These are phyloP conservation scores for Odocoileus hemionus DNA, from an alignment of 2,113 vertebrate genomes.

Conservation along the genomic window DNA sequence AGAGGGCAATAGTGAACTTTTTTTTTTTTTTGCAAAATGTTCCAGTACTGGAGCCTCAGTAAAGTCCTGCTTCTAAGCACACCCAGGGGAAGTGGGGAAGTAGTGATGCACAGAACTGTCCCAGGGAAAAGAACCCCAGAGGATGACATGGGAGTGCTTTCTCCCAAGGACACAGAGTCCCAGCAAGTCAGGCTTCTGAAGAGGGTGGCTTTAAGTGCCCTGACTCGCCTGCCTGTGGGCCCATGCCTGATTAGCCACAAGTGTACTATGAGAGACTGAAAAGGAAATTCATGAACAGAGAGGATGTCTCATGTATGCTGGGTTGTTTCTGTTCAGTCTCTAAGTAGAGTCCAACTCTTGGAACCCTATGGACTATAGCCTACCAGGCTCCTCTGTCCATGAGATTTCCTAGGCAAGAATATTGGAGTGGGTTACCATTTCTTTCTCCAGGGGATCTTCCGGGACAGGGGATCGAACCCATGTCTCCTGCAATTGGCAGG, in stretches of 20 bases:
- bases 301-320: background rate
- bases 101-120: background rate
- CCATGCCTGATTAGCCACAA: background rate
- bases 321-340: background rate
- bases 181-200: conserved; percentile 44
- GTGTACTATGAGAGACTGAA: conserved; percentile 30
- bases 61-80: conserved; percentile 40
- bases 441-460: background rate
- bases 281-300: conserved; percentile 44
- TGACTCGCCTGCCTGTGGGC: background rate
- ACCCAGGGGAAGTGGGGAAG: background rate
- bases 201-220: conserved; percentile 41
- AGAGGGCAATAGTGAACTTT: background rate
- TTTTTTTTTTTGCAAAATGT: background rate
- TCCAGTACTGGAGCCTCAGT: background rate
- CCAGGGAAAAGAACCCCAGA: background rate
- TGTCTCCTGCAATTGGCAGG: background rate
- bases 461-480: background rate
- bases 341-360: background rate
- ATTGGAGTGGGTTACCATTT: background rate
- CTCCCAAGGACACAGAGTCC: background rate
- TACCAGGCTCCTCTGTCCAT: background rate
- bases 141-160: conserved; percentile 3
- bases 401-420: background rate
- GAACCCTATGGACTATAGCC: background rate